These are phyloP conservation scores for Canis aureus DNA, from an alignment of 2,113 vertebrate species.

Conservation along the genomic window DNA sequence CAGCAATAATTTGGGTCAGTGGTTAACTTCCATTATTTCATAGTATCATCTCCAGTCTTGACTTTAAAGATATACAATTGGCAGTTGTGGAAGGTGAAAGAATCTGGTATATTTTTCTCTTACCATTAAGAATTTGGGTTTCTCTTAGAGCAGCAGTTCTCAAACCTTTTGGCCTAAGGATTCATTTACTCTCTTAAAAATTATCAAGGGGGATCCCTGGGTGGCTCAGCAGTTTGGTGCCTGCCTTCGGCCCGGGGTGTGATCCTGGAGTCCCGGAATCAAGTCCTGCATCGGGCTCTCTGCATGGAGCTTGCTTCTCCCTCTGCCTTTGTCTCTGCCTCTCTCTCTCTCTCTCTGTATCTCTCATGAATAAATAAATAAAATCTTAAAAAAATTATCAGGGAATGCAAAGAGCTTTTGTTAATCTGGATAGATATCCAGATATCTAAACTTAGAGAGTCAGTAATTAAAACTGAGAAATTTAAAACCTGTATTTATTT, in stretches of 20 bases:
- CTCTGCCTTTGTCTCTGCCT: too few relatives aligned
- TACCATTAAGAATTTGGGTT: neutral
- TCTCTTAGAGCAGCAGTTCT: slow-evolving; percentile 5
- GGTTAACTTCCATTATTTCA: neutral
- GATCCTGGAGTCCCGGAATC: too few relatives aligned
- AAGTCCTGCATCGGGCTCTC: too few relatives aligned
- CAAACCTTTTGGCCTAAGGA: neutral
- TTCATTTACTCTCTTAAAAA: slow-evolving; percentile 23
- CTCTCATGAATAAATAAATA: too few relatives aligned
- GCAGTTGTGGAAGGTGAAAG: neutral
- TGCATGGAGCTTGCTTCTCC: too few relatives aligned
- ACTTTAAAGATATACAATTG: neutral
- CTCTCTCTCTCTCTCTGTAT: too few relatives aligned
- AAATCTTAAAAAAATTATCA: neutral
- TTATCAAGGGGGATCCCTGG: neutral
- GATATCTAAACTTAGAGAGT: neutral
- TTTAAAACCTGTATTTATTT: slow-evolving; percentile 23
- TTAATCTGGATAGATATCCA: neutral
- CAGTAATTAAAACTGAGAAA: neutral
- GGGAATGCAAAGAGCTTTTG: neutral
- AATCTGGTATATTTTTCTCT: neutral
- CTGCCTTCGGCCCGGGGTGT: too few relatives aligned
- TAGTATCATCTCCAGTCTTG: neutral
- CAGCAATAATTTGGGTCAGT: neutral
- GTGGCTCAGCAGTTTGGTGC: too few relatives aligned